Evolutionary conservation across 2,888 invertebrate species (phyloP).

Genomic region (Strigamia maritima): DNA sequence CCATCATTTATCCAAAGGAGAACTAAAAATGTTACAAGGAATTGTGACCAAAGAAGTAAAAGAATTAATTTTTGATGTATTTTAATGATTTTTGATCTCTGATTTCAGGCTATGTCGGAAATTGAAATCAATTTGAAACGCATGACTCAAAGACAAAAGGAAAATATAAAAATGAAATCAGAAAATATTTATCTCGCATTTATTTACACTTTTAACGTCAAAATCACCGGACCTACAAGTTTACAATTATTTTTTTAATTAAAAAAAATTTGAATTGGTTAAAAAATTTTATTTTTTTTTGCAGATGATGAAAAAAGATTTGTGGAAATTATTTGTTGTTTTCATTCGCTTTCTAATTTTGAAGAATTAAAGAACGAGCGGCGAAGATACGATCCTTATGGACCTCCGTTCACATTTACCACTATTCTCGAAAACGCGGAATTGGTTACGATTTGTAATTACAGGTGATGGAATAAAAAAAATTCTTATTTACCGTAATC

Average conservation of each 20-base stretch:
- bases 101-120: conserved; percentile 53
- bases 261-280: conserved; percentile 56
- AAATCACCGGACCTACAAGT: too few relatives aligned
- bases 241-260: too few relatives aligned
- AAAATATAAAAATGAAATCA: conserved; percentile 62
- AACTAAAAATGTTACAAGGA: too few relatives aligned
- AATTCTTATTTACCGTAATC: too few relatives aligned
- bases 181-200: conserved; percentile 75
- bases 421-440: too few relatives aligned
- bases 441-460: too few relatives aligned
- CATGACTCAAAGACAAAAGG: conserved; percentile 67
- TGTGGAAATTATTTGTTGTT: conserved; percentile 81
- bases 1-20: too few relatives aligned
- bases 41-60: too few relatives aligned
- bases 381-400: conserved; percentile 41
- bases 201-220: conserved; percentile 60
- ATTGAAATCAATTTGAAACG: conserved; percentile 64
- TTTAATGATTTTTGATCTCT: too few relatives aligned
- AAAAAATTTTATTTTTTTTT: conserved; percentile 51
- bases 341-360: conserved; percentile 57
- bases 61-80: too few relatives aligned
- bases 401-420: conserved; percentile 38
- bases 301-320: conserved; percentile 62
- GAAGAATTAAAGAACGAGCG: conserved; percentile 43
- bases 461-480: too few relatives aligned